Base-by-base conservation (phyloP, 92 coral and sea anemone species). In the Montipora capitata region DNA sequence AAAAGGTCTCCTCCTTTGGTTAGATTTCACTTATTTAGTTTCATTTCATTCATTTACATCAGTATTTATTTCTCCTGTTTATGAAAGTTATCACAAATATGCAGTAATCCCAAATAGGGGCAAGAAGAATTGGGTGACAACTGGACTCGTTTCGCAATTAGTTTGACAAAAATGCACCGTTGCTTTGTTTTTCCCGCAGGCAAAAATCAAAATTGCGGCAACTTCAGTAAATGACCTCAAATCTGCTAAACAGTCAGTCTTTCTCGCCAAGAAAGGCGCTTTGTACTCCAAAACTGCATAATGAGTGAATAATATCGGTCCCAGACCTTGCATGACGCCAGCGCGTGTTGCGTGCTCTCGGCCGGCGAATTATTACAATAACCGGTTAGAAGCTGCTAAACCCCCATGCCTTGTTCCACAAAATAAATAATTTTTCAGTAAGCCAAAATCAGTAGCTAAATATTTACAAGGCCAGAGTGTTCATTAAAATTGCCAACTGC, bases 331-430 rank as follows among this genome's bases (percentile, higher is more conserved):
- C 85, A 81, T 81, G 85, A 68, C 85, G 49, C 27, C 11, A 69
- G 85, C 77, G 85, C 18, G 71, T 81, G 27, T 68, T 81, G 77
- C 85, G 85, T 81, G 85, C 62, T 68, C 65, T n/a, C n/a, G 16
- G 85, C 85, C 84, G 52, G 52, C 10, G 77, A 80, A 73, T 18
- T n/a, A 73, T 35, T 15, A 42, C 20, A 66, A 72, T 66, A 72
- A 67, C 40, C 62, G 8, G 7, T 62, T 48, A 48, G 10, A 48
- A 48, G 40, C 52, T 52, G 76, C 68, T 80, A 13, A 49, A 67
- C 59, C 51, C 38, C 1, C 38, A 38, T n/a, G 76, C 43, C 40
- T 79, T 64, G 16, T 64, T 18, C 14, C n/a, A 2, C 10, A 16
- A 14, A 15, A 63, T 17, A 15, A 18, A 11, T 17, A 79, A 18